These are phyloP conservation scores for Platichthys flesus DNA, from an alignment of 2,113 vertebrate genomes.

Conservation along the genomic window DNA sequence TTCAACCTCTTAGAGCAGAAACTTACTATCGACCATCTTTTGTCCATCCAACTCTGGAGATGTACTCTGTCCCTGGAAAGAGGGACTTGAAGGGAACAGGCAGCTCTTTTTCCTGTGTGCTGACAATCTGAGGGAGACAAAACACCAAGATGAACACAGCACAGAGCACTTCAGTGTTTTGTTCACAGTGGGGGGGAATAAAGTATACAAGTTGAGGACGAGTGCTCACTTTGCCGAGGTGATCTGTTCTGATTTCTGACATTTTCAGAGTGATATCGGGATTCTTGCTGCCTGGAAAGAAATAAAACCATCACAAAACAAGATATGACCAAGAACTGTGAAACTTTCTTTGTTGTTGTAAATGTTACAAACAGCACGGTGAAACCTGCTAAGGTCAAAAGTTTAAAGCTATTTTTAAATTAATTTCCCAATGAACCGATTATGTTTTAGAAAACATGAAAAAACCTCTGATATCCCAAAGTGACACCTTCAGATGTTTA, in stretches of 20 bases:
- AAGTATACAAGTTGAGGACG: neutral
- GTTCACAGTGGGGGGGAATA: neutral
- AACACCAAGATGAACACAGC: constrained; percentile 11
- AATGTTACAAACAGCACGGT: neutral
- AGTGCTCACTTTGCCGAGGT: constrained; percentile 87
- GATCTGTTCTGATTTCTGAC: constrained; percentile 88
- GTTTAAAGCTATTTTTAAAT: neutral
- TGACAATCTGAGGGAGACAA: constrained; percentile 82
- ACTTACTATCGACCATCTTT: constrained; percentile 90
- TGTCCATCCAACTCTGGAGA: constrained; percentile 94
- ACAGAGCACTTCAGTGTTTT: neutral
- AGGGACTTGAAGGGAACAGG: constrained; percentile 86
- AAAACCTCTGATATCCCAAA: too few species aligned
- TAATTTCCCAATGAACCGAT: neutral
- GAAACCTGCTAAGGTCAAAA: neutral
- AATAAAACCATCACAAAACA: constrained; percentile 7
- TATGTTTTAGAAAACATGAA: too few species aligned
- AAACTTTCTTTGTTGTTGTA: too few species aligned
- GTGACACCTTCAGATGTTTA: too few species aligned
- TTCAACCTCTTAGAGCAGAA: neutral
- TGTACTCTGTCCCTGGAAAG: constrained; percentile 90
- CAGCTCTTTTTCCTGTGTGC: constrained; percentile 88
- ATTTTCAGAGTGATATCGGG: constrained; percentile 92
- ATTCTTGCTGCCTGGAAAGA: constrained; percentile 92
- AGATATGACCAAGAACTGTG: neutral